Evolutionary conservation across 2,888 invertebrate genomes (phyloP).

Genomic region (Parascotia fuliginaria): DNA sequence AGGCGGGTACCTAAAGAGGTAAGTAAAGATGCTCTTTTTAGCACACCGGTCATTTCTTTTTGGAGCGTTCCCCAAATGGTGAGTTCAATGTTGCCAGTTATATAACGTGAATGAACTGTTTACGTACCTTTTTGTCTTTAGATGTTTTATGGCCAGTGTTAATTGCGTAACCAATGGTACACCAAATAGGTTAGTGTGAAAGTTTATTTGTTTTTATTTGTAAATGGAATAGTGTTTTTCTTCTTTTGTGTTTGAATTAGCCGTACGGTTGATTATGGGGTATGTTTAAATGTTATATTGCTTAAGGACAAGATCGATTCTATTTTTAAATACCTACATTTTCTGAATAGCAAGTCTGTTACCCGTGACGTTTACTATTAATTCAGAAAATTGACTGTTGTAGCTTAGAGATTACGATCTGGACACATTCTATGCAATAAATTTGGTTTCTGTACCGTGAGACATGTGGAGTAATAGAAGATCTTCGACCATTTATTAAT

Average conservation of each 20-base stretch:
- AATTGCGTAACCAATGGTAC: conserved; percentile 22
- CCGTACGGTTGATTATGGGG: too few relatives aligned
- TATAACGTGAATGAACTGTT: conserved; percentile 61
- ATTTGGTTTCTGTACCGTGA: too few relatives aligned
- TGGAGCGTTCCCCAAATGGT: conserved; percentile 62
- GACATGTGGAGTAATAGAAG: too few relatives aligned
- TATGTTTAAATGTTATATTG: too few relatives aligned
- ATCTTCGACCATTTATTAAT: too few relatives aligned
- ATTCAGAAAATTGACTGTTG: too few relatives aligned
- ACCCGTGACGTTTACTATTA: too few relatives aligned
- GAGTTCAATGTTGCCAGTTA: conserved; percentile 52
- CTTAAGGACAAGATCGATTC: too few relatives aligned
- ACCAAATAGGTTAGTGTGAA: conserved; percentile 18
- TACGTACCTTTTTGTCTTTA: conserved; percentile 44
- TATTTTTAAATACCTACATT: too few relatives aligned
- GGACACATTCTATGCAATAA: too few relatives aligned
- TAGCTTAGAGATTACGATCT: too few relatives aligned
- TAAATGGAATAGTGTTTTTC: conserved; percentile 1
- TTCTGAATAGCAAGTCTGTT: too few relatives aligned
- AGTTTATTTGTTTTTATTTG: conserved; percentile 30
- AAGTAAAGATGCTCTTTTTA: conserved; percentile 69
- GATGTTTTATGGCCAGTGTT: conserved; percentile 32
- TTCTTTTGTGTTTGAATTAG: neutral
- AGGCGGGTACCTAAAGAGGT: conserved; percentile 66
- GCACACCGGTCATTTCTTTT: conserved; percentile 65